Percentiles rank a stretch among this genome's conserved stretches.
Evolutionary conservation across 2,888 invertebrate genomes (phyloP).

Genomic region (Drosophila suboccidentalis): DNA sequence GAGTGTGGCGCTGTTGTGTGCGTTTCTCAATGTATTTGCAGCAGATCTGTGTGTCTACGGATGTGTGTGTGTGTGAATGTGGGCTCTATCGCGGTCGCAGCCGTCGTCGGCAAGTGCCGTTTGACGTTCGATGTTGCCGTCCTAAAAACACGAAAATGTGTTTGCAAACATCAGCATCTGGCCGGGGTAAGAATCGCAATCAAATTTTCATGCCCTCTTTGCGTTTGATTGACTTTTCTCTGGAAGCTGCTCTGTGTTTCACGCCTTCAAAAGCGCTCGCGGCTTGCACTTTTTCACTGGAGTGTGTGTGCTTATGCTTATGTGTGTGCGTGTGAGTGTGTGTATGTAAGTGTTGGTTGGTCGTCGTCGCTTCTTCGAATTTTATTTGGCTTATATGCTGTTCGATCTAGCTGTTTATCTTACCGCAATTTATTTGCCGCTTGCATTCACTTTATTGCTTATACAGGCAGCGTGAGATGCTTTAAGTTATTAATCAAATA

Average conservation of each 20-base stretch:
- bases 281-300: slow-evolving; percentile 74
- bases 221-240: slow-evolving; percentile 33
- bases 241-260: slow-evolving; percentile 49
- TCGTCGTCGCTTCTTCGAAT: slow-evolving; percentile 65
- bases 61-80: slow-evolving; percentile 28
- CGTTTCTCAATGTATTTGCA: slow-evolving; percentile 41
- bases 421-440: slow-evolving; percentile 63
- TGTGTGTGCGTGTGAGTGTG: slow-evolving; percentile 41
- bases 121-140: slow-evolving; percentile 43
- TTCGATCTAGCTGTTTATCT: slow-evolving; percentile 57
- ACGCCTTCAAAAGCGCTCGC: slow-evolving; percentile 65
- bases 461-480: slow-evolving; percentile 42
- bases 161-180: slow-evolving; percentile 56
- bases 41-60: slow-evolving; percentile 27
- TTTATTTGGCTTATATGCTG: slow-evolving; percentile 58
- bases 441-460: slow-evolving; percentile 53
- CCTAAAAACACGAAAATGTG: slow-evolving; percentile 66
- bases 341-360: slow-evolving; percentile 40
- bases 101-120: slow-evolving; percentile 59
- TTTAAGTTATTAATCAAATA: slow-evolving; percentile 51
- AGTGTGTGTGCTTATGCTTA: slow-evolving; percentile 30
- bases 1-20: slow-evolving; percentile 23
- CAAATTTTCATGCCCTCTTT: slow-evolving; percentile 52
- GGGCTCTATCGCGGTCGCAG: slow-evolving; percentile 54
- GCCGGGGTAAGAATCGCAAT: slow-evolving; percentile 54